Conservation (phyloP, 2,888 invertebrate genomes). For the Orthosia incerta region DNA sequence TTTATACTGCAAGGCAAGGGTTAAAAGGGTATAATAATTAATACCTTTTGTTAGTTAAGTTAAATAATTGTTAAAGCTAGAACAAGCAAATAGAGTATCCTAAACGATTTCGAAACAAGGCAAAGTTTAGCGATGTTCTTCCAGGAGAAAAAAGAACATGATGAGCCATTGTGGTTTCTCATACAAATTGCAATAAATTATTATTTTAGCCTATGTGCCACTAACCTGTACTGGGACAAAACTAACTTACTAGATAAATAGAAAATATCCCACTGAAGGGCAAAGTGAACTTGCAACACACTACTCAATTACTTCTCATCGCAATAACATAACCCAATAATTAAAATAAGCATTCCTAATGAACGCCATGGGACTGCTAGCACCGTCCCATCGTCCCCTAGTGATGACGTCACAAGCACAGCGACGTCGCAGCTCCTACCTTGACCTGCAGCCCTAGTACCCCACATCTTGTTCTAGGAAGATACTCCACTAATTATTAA, state of each 20-base stretch:
- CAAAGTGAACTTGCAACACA: background rate
- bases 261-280: background rate
- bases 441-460: constrained; percentile 70
- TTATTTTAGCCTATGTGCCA: too few relatives aligned
- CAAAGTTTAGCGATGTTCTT: too few relatives aligned
- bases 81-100: background rate
- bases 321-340: background rate
- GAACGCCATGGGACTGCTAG: constrained; percentile 2
- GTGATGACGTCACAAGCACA: constrained; percentile 35
- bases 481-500: constrained; percentile 31
- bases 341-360: constrained; percentile 17
- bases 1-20: too few relatives aligned
- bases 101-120: too few relatives aligned
- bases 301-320: background rate
- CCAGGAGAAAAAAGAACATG: background rate
- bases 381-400: background rate
- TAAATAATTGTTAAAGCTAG: background rate
- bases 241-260: too few relatives aligned
- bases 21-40: background rate
- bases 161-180: background rate
- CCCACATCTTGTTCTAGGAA: constrained; percentile 64
- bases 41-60: background rate
- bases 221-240: too few relatives aligned
- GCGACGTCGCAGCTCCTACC: constrained; percentile 57
- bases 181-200: background rate